Percentiles rank a stretch among this genome's conserved stretches.
phyloP scores from a whole-genome alignment of 2,113 vertebrate genomes.

The Corythornis vintsioides region DNA sequence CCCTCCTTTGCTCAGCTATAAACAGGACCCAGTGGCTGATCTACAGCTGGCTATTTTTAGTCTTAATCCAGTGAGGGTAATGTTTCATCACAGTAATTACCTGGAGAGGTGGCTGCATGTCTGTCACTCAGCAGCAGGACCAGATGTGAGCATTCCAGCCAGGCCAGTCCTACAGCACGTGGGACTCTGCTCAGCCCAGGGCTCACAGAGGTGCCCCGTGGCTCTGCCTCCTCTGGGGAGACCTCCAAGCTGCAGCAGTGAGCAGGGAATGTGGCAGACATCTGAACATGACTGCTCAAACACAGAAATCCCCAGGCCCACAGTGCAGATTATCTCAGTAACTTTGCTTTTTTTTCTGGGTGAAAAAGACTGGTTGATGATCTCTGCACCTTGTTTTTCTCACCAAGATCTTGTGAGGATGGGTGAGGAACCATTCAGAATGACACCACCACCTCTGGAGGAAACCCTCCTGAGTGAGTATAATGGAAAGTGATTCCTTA shows the following conservation, averaged over 20 bases:
- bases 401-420: not conserved
- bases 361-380: not conserved
- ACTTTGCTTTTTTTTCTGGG: not conserved
- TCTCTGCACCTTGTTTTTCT: not conserved
- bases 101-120: not conserved
- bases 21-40: not conserved
- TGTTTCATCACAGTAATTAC: slow-evolving; percentile 9
- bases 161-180: not conserved
- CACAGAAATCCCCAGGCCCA: not conserved
- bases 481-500: not conserved
- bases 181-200: not conserved
- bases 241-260: not conserved
- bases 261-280: not conserved
- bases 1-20: not conserved
- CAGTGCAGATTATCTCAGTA: rapidly evolving
- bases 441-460: not conserved
- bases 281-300: not conserved
- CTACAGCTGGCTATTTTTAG: not conserved
- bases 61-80: not conserved
- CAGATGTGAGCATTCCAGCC: not conserved
- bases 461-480: not conserved
- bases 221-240: not conserved
- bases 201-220: not conserved
- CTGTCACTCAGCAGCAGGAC: not conserved
- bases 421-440: not conserved